These are phyloP conservation scores for Elephas maximus DNA, from an alignment of 2,113 vertebrate species.

Conservation along the genomic window DNA sequence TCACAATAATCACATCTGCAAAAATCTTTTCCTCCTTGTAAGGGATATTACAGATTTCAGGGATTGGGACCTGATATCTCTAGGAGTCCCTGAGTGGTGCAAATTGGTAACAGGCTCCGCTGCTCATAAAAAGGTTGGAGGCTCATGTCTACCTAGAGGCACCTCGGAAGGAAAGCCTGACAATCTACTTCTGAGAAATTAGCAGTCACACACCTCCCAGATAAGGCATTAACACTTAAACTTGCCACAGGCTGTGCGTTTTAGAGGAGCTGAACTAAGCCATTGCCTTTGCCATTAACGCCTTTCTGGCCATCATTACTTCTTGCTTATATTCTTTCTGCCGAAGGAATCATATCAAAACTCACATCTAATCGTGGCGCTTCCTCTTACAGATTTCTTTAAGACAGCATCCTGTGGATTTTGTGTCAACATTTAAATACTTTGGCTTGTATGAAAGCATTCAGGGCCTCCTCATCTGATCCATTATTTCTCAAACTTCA, in stretches of 20 bases:
- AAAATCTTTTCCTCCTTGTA: background rate
- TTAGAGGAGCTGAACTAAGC: background rate
- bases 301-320: background rate
- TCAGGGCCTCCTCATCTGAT: background rate
- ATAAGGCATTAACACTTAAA: background rate
- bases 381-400: background rate
- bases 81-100: background rate
- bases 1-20: background rate
- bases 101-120: too few relatives aligned
- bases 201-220: background rate
- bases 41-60: background rate
- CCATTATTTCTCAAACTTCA: background rate
- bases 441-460: background rate
- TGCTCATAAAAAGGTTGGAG: too few relatives aligned
- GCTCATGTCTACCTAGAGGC: too few relatives aligned
- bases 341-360: background rate
- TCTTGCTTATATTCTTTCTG: background rate
- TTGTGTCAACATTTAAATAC: background rate
- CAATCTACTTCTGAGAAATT: too few relatives aligned
- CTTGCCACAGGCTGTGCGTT: background rate
- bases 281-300: conserved; percentile 1
- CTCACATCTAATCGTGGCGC: background rate
- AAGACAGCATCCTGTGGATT: background rate
- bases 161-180: too few relatives aligned
- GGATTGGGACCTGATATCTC: background rate